phyloP scores from a whole-genome alignment of 1,140 invertebrate genomes.

The Pseudomyrmex dendroicus region DNA sequence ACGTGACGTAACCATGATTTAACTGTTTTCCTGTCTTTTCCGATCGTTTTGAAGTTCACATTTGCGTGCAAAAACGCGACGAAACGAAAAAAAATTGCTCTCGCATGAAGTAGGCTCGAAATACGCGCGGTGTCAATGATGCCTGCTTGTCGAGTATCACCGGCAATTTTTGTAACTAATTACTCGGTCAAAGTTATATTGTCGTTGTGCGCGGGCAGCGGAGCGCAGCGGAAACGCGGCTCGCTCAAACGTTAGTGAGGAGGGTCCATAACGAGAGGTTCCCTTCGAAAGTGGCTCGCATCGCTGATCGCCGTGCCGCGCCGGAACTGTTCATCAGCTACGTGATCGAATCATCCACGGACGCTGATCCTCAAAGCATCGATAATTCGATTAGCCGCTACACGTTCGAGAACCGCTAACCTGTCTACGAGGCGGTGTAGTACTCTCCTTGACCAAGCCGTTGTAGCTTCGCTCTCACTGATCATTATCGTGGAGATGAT shows the following conservation, averaged over 20 bases:
- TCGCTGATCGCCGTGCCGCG: constrained; percentile 72
- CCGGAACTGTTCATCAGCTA: constrained; percentile 82
- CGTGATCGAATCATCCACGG: constrained; percentile 85
- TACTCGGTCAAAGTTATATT: constrained; percentile 47
- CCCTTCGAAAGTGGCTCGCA: constrained; percentile 83
- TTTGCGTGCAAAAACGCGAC: background rate
- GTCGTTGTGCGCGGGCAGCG: constrained; percentile 62
- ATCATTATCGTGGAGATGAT: constrained; percentile 47
- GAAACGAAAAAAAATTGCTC: background rate
- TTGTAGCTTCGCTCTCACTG: constrained; percentile 31
- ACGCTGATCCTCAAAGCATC: constrained; percentile 85
- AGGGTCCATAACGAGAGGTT: constrained; percentile 76
- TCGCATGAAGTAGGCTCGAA: background rate
- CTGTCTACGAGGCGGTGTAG: constrained; percentile 71
- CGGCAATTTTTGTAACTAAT: constrained; percentile 63
- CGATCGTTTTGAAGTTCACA: too few species aligned
- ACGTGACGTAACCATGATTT: background rate
- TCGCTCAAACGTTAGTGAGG: constrained; percentile 71
- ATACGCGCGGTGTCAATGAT: background rate
- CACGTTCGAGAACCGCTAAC: constrained; percentile 83
- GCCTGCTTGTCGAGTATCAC: constrained; percentile 27
- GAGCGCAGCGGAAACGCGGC: constrained; percentile 65
- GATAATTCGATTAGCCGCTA: constrained; percentile 84
- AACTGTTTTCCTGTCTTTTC: background rate
- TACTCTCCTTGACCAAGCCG: constrained; percentile 62